Conservation (phyloP, 2,113 vertebrate genomes). For the Sorex fumeus region DNA sequence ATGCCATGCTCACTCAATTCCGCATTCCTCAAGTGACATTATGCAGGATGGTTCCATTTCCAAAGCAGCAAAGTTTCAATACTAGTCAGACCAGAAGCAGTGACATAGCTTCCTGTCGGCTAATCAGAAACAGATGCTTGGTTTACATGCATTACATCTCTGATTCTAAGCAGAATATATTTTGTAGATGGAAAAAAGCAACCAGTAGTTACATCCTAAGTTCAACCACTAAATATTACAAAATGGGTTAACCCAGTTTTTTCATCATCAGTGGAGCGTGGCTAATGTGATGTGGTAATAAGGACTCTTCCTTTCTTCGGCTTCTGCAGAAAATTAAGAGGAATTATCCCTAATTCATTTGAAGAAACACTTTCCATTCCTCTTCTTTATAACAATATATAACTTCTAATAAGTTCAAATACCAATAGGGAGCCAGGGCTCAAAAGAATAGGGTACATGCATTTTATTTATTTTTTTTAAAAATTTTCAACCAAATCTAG, state of each 20-base stretch:
- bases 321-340: neutral
- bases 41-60: slow-evolving; percentile 42
- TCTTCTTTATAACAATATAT: slow-evolving; percentile 50
- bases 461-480: no score
- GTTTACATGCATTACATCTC: neutral
- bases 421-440: neutral
- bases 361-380: slow-evolving; percentile 5
- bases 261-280: neutral
- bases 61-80: slow-evolving; percentile 45
- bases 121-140: slow-evolving; percentile 31
- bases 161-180: slow-evolving; percentile 40
- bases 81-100: slow-evolving; percentile 4
- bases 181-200: slow-evolving; percentile 39
- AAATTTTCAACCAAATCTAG: no score
- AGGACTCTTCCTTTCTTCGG: neutral
- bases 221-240: slow-evolving; percentile 38
- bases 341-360: neutral
- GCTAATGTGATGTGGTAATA: neutral
- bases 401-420: slow-evolving; percentile 54
- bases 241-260: neutral
- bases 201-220: neutral
- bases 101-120: neutral
- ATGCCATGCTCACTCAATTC: neutral
- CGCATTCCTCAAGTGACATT: neutral
- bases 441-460: no score